Evolutionary conservation across 1,140 invertebrate species (phyloP), one percentile per base, ranked within the genome.

Genomic region (Drosophila orosa): DNA sequence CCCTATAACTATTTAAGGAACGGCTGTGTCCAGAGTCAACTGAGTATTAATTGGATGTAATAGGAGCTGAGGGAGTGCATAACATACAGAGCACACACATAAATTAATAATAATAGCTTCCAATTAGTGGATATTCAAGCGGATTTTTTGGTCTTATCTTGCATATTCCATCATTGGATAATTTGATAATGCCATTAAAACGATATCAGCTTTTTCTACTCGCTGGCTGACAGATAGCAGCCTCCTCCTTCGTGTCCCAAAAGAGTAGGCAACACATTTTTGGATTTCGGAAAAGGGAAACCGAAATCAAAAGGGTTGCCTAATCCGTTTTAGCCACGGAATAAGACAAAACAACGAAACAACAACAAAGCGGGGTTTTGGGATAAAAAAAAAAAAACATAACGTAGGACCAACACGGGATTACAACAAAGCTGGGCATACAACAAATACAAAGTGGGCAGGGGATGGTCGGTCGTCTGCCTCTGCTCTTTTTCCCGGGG

Each of bases 361-460:
- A 67, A 25, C 60, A 75, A 68, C 40, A 59, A 62, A 39, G 74
- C 58, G 59, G 25, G 69, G 81, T 78, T 78, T 87, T 24, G 17
- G 19, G 9, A 50, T 13, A 31, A 9, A 27, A 29, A 40, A 40
- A 10, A 12, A 1, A 15, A 24, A 31, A 33, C 80, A 86, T 71
- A 74, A 78, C 74, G 78, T 61, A 85, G 82, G 52, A 42, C 72
- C 72, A 77, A 80, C 77, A 80, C 57, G 62, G 63, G 74, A 82
- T 87, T 86, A 86, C 69, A 81, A 57, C 59, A 50, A 75, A 33
- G 40, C 39, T 40, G 44, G 59, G 19, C 17, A 33, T 8, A 3
- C n/a, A n/a, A n/a, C n/a, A n/a, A n/a, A n/a, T n/a, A n/a, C 4
- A 37, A 57, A 40, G 48, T n/a, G 62, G 56, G 17, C 25, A 56